Evolutionary conservation across 2,888 invertebrate genomes (phyloP).

Genomic region (Oscheius sp.): DNA sequence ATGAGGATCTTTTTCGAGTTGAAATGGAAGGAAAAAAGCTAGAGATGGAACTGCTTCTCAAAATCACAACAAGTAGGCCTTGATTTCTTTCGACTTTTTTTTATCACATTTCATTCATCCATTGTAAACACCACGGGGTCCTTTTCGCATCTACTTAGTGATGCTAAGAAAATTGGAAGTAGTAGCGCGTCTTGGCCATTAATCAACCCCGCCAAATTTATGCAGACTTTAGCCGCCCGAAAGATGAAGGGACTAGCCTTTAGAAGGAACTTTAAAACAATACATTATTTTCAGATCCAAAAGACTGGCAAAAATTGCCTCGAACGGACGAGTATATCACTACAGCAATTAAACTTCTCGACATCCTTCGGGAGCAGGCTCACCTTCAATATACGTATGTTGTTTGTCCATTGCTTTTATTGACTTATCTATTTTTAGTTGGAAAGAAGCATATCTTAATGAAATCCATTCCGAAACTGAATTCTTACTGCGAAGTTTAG

Average conservation of each 20-base stretch:
- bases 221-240: too few species aligned
- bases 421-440: conserved; percentile 20
- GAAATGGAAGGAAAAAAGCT: conserved; percentile 33
- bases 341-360: conserved; percentile 26
- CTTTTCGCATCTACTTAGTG: too few species aligned
- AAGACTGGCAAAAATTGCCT: conserved; percentile 30
- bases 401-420: background rate
- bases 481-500: conserved; percentile 27
- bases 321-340: conserved; percentile 33
- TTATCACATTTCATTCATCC: too few species aligned
- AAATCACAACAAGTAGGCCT: conserved; percentile 33
- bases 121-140: background rate
- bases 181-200: too few species aligned
- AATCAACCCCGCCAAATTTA: too few species aligned
- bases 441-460: conserved; percentile 34
- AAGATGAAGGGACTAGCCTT: too few species aligned
- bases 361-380: conserved; percentile 31
- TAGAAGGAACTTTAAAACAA: too few species aligned
- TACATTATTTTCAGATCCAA: conserved; percentile 36
- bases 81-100: background rate
- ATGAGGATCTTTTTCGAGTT: conserved; percentile 23
- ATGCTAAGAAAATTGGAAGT: too few species aligned
- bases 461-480: conserved; percentile 39
- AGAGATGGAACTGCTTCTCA: conserved; percentile 38
- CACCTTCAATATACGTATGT: conserved; percentile 29